These are phyloP conservation scores for Drosophila ustulata DNA, from an alignment of 2,888 invertebrate species.

Conservation along the genomic window DNA sequence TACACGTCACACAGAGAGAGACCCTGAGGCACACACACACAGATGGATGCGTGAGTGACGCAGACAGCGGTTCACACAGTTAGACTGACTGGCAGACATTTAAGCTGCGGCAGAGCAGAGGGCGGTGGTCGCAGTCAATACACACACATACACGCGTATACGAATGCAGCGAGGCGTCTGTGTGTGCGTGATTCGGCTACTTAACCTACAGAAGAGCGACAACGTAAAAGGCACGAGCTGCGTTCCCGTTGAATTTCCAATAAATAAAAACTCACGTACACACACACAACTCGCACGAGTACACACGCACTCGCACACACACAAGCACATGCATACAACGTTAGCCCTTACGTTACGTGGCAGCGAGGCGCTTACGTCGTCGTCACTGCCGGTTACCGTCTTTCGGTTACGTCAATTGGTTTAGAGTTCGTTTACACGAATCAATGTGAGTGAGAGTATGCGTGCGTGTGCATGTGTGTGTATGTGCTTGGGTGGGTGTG, in stretches of 20 bases:
- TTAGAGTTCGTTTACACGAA: slow-evolving; percentile 50
- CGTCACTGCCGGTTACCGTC: slow-evolving; percentile 52
- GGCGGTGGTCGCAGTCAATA: slow-evolving; percentile 75
- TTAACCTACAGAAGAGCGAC: slow-evolving; percentile 71
- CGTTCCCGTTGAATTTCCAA: slow-evolving; percentile 21
- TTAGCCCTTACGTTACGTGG: slow-evolving; percentile 55
- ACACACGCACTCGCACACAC: slow-evolving; percentile 9
- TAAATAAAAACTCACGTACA: slow-evolving; percentile 23
- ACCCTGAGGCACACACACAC: slow-evolving; percentile 22
- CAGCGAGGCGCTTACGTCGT: slow-evolving; percentile 57
- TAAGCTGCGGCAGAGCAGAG: slow-evolving; percentile 70
- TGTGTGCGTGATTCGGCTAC: slow-evolving; percentile 44
- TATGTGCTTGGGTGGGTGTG: slow-evolving; percentile 31
- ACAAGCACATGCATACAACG: slow-evolving; percentile 23
- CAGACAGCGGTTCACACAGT: slow-evolving; percentile 68
- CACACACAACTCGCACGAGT: background rate
- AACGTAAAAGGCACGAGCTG: slow-evolving; percentile 24
- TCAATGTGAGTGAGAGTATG: slow-evolving; percentile 1
- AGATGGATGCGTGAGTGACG: slow-evolving; percentile 37
- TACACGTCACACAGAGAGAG: background rate
- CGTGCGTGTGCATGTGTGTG: slow-evolving; percentile 20
- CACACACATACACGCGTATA: slow-evolving; percentile 8
- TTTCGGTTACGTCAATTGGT: slow-evolving; percentile 63
- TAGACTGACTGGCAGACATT: slow-evolving; percentile 78
- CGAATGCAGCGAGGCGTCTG: background rate